Base-by-base conservation (phyloP, 64 coral and sea anemone species). In the Trachythela sp. region DNA sequence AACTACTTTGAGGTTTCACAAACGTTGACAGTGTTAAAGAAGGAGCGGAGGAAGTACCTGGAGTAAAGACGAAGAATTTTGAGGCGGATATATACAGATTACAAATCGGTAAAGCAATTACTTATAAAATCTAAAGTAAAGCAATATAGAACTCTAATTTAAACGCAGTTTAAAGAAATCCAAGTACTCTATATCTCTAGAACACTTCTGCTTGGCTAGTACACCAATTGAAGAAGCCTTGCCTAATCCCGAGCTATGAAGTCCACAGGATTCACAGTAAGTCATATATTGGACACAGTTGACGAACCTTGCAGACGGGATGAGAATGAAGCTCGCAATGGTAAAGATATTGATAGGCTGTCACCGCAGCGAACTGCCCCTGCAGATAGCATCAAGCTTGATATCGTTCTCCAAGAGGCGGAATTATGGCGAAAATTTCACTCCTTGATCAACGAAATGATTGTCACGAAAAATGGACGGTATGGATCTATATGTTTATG, bases 401-500 rank as follows among this genome's bases (percentile, higher is more conserved):
- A 99, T 54, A 93, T 99, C 32, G 77, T 86, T 18, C 87, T 99
- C 33, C 93, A 99, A 86, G 96, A 99, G 49, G 91, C 86, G 9
- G 96, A 99, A 51, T 50, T 99, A 5, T 99, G 96, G 96, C 86
- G 93, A 40, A 85, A 91, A 87, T 99, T 99, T 87, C 94, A 99
- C 84, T 92, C 96, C 1, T 89, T 99, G 36, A 91, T 94, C 7
- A 99, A 99, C 86, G 96, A 99, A 54, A 99, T 99, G 96, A 99
- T 99, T 35, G 96, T 99, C 15, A 99, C 96, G 20, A 99, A 99
- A 87, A 99, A 99, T 88, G 96, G 96, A 84, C 91, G 96, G 96
- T 99, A 87, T 48, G 86, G 22, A 48, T 86, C 83, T 83, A 27
- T 40, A 94, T 29, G 50, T 90, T 90, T 64, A 26, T 20, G 26